Base-by-base conservation (phyloP, 2,888 invertebrate genomes). In the Lamellibrachia columna region DNA sequence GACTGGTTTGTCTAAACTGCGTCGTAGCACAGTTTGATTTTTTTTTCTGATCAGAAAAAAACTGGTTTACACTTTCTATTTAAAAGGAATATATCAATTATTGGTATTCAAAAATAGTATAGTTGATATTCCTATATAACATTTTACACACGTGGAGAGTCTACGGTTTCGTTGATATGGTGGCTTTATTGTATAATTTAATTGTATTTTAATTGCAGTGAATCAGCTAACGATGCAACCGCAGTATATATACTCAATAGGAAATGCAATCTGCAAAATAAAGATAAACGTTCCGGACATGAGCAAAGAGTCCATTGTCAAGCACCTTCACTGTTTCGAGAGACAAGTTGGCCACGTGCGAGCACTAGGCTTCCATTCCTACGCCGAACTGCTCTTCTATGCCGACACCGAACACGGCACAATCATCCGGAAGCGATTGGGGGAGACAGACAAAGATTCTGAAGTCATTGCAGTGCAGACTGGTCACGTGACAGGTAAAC, bases 191-290 rank as follows among this genome's bases (percentile, higher is more conserved):
- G 75, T 75, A 75, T 22, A 11, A n/a, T 75, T 75, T 75, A 4
- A 3, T 11, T 4, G 6, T 22, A 75, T 15, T 75, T 75, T n/a
- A 4, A n/a, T 75, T 75, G 75, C 75, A 75, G 75, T 15, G 22
- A 75, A 75, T 22, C 75, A 22, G 22, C 75, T 75, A 75, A 22
- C 22, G 75, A 75, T 75, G 75, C 75, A 75, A 75, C 75, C 75
- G 75, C 15, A 92, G 75, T 94, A 91, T 91, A 92, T 94, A 52
- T 94, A 93, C 92, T 90, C 92, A 8, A 60, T 94, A 11, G 93
- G 94, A 7, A 9, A 58, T 40, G 52, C 52, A 8, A 90, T 94
- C 6, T 94, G 94, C 91, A 91, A 75, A 22, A 90, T 92, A 11
- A 91, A 60, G 40, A 92, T 94, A 11, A 91, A 60, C 90, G 52